Conservation (phyloP, 2,113 vertebrate genomes). For the Stegostoma tigrinum region DNA sequence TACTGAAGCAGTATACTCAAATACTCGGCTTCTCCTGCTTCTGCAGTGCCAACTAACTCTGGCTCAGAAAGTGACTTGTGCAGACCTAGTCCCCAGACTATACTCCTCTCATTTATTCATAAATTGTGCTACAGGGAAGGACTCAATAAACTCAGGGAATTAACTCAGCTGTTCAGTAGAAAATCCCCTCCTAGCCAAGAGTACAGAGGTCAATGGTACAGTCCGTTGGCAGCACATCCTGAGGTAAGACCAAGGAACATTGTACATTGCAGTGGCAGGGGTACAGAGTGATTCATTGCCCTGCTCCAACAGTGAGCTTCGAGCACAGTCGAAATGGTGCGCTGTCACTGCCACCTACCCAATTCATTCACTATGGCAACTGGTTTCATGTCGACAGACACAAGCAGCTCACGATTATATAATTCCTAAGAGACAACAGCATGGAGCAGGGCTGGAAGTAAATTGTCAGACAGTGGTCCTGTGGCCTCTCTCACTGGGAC, state of each 20-base stretch:
- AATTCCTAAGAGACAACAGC: neutral
- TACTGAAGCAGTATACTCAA: no score
- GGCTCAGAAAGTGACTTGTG: neutral
- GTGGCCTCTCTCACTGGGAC: neutral
- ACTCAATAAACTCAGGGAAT: neutral
- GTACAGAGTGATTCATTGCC: neutral
- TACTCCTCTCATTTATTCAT: neutral
- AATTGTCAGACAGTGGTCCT: neutral
- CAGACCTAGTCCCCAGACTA: neutral
- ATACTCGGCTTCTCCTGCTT: no score
- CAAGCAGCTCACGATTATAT: neutral
- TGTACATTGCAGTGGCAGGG: neutral
- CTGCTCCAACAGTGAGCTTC: neutral
- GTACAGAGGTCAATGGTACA: no score
- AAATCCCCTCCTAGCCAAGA: neutral
- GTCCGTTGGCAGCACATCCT: neutral
- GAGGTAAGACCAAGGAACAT: neutral
- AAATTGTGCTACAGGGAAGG: no score
- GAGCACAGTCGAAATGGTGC: neutral
- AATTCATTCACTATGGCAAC: neutral
- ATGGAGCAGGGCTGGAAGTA: neutral
- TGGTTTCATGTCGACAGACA: neutral
- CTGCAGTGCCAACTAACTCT: no score
- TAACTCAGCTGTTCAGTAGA: neutral
- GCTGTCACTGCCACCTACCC: neutral